Base-by-base conservation (phyloP, 92 coral and sea anemone species). In the Zoanthus sansibaricus region DNA sequence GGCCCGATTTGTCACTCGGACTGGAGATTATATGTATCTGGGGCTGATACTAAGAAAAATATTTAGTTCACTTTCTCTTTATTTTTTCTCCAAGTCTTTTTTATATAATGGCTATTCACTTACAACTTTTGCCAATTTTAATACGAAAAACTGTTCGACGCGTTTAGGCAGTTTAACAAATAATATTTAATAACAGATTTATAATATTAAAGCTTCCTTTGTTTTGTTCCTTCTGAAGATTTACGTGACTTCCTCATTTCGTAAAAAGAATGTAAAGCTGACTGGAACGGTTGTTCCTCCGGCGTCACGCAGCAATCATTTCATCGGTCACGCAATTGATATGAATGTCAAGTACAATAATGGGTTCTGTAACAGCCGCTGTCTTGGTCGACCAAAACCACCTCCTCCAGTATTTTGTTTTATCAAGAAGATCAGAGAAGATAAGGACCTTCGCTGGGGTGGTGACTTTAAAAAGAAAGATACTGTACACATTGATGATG, bases 261-360 rank as follows among this genome's bases (percentile, higher is more conserved):
- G 92, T 58, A 70, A 84, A 48, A 37, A 21, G 9, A 58, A 31
- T 17, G 77, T 52, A 5, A 69, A 51, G 1, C 16, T 84, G 15
- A 3, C 14, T 3, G 94, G 94, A 13, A 89, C 89, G 46, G 88
- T 91, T 66, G 94, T 86, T 12, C 76, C 76, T 25, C 92, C 92
- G 1, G 88, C 94, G 42, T 61, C 45, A 74, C 48, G 78, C 49
- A 86, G 94, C 82, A 92, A 92, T 32, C 94, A 92, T 73, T 76
- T 64, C 9, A 78, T 92, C 55, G 94, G 94, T 54, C 94, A 92
- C 61, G 94, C 94, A 12, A 89, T 89, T 79, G 92, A 89, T 77
- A 88, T 91, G 92, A 91, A 88, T 76, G 64, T 86, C 79, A 62
- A 49, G 55, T 83, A 84, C 9, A 20, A 42, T 4, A 5, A 11